Evolutionary conservation across 2,888 invertebrate genomes (phyloP).

Genomic region (Muschampia plurimacula): DNA sequence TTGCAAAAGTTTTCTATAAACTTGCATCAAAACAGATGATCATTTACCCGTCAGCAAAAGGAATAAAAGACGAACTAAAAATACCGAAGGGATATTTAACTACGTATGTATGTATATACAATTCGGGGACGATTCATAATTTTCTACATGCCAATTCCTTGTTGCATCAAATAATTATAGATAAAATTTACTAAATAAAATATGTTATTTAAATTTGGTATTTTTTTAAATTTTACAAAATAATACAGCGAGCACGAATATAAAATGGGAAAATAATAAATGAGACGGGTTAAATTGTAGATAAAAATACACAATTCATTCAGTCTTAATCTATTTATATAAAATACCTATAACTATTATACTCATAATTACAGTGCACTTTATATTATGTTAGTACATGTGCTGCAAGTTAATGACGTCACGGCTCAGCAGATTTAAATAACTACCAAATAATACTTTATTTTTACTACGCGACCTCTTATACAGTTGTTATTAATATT

Average conservation of each 20-base stretch:
- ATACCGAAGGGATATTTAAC: constrained; percentile 1
- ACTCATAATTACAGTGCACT: not conserved
- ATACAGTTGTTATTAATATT: constrained; percentile 8
- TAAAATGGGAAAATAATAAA: not conserved
- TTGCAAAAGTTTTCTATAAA: constrained; percentile 20
- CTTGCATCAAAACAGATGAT: constrained; percentile 10
- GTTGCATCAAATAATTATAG: constrained; percentile 32
- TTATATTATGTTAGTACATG: constrained; percentile 6
- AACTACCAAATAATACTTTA: not conserved
- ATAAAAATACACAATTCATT: constrained; percentile 41
- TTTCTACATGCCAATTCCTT: constrained; percentile 33
- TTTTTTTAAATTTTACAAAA: not conserved
- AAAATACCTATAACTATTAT: not conserved
- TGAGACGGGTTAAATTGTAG: not conserved
- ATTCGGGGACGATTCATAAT: constrained; percentile 3
- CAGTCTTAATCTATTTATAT: constrained; percentile 12
- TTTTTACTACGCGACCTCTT: not conserved
- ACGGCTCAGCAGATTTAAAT: constrained; percentile 6
- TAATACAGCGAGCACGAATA: not conserved
- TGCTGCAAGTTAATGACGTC: constrained; percentile 9
- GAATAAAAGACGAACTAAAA: not conserved
- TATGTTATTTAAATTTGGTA: not conserved
- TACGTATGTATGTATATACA: constrained; percentile 14
- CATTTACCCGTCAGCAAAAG: constrained; percentile 2
- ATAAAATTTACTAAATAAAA: constrained; percentile 4